Percentiles rank a stretch among this genome's conserved stretches.
Evolutionary conservation across 64 coral and sea anemone species (phyloP).

Genomic region (Montipora cactus): DNA sequence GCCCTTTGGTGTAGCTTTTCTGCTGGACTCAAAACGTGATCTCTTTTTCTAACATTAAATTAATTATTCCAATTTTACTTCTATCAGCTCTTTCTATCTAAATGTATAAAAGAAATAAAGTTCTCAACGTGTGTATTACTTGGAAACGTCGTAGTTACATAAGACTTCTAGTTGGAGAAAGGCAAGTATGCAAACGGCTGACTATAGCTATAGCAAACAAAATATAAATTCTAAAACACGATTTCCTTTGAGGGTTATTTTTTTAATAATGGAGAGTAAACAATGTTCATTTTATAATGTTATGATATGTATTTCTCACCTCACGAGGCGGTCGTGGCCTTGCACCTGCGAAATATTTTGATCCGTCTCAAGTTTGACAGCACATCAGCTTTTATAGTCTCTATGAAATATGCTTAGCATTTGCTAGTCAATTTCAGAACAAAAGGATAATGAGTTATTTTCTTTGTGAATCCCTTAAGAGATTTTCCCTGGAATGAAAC

Average conservation of each 20-base stretch:
- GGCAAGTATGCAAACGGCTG: too few relatives aligned
- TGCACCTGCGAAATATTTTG: not conserved
- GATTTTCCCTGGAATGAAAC: not conserved
- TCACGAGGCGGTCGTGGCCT: not conserved
- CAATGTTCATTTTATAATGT: too few relatives aligned
- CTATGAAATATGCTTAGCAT: conserved; percentile 24
- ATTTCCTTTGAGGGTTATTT: not conserved
- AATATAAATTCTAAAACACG: not conserved
- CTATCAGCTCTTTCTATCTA: not conserved
- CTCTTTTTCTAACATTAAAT: too few relatives aligned
- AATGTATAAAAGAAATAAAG: too few relatives aligned
- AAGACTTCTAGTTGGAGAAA: too few relatives aligned
- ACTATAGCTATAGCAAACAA: not conserved
- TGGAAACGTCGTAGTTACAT: not conserved
- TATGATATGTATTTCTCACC: not conserved
- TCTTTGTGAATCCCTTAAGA: conserved; percentile 3
- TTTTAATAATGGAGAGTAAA: not conserved
- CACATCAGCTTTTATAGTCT: conserved; percentile 6
- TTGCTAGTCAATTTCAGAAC: not conserved
- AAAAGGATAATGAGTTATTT: conserved; percentile 10
- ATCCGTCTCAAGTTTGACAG: not conserved
- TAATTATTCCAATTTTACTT: not conserved
- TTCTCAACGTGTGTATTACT: too few relatives aligned
- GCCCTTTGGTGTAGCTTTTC: too few relatives aligned
- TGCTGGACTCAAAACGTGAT: too few relatives aligned